phyloP scores from a whole-genome alignment of 2,797 vertebrate genomes.

The Gephyroberyx darwinii region DNA sequence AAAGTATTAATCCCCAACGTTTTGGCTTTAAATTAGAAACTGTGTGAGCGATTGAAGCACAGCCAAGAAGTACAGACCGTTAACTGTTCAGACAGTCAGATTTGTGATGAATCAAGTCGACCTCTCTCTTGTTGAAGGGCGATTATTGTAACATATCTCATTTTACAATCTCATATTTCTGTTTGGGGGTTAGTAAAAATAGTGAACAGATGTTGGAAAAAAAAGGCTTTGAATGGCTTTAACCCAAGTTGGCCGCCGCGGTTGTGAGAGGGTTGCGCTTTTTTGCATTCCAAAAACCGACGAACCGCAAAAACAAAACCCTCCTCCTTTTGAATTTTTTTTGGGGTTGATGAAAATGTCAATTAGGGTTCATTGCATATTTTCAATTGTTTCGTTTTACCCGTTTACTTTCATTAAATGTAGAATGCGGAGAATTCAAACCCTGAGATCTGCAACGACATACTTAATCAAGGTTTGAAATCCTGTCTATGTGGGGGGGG shows the following conservation, averaged over 20 bases:
- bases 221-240: no score
- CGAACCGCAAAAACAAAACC: no score
- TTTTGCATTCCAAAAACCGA: no score
- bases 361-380: no score
- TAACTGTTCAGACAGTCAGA: neutral
- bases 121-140: neutral
- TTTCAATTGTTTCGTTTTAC: no score
- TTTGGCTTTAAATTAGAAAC: neutral
- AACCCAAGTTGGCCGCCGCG: no score
- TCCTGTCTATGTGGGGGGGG: neutral
- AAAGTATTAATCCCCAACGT: no score
- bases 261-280: no score
- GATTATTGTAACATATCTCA: neutral
- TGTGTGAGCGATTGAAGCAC: neutral
- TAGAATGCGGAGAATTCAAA: slow-evolving; percentile 11
- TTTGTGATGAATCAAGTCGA: neutral
- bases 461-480: slow-evolving; percentile 23
- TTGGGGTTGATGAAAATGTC: no score
- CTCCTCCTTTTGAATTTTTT: no score
- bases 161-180: slow-evolving; percentile 21
- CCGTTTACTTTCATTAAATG: neutral
- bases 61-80: neutral
- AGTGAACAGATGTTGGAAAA: no score
- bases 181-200: slow-evolving; percentile 13
- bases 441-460: neutral